These are phyloP conservation scores for Lepidotrigona ventralis DNA, from an alignment of 1,140 invertebrate species.

Conservation along the genomic window DNA sequence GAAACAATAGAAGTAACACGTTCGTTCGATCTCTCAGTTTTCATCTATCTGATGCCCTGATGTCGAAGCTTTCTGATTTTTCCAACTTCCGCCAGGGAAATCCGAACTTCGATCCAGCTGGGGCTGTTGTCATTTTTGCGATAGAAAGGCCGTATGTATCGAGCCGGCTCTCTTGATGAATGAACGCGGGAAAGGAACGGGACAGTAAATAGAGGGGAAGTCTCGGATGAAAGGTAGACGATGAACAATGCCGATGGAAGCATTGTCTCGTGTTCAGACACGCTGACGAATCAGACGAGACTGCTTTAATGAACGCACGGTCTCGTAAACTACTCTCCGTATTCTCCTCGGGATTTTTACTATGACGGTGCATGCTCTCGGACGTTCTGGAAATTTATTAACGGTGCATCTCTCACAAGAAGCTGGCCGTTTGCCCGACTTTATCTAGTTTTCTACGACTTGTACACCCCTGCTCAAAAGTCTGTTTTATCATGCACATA, in stretches of 20 bases:
- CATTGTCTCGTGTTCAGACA: neutral
- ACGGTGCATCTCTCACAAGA: conserved; percentile 6
- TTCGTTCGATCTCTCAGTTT: too few species aligned
- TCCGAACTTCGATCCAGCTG: neutral
- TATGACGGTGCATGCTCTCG: neutral
- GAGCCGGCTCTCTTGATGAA: neutral
- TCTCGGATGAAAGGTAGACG: neutral
- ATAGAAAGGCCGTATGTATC: neutral
- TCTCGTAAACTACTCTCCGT: conserved; percentile 9
- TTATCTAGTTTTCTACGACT: conserved; percentile 15
- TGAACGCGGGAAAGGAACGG: neutral
- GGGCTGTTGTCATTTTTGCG: neutral
- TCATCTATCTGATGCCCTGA: too few species aligned
- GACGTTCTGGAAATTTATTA: conserved; percentile 35
- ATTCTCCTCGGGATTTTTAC: neutral
- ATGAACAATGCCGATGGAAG: neutral
- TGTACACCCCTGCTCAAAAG: too few species aligned
- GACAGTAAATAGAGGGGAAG: neutral
- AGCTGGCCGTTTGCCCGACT: conserved; percentile 37
- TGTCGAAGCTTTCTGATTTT: neutral
- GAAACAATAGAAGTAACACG: neutral
- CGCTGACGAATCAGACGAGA: neutral
- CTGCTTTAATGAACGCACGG: neutral
- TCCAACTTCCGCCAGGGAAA: neutral
- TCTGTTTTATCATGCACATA: too few species aligned